phyloP scores from a whole-genome alignment of 2,888 invertebrate genomes.

The Anarsia innoxiella region DNA sequence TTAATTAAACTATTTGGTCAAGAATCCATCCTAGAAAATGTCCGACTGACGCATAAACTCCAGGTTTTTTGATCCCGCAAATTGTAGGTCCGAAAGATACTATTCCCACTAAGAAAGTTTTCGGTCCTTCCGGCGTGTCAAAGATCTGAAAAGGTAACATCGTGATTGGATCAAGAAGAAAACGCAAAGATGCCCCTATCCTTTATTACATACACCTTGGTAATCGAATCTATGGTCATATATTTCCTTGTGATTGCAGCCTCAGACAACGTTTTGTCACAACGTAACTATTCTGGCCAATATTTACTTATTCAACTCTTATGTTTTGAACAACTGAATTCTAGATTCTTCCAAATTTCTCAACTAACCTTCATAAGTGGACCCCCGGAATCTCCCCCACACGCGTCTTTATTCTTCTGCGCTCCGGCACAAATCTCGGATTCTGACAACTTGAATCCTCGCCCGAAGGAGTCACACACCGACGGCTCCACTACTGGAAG shows the following conservation, averaged over 20 bases:
- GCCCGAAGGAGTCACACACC: slow-evolving; percentile 42
- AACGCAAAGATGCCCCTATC: too few relatives aligned
- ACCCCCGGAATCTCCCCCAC: slow-evolving; percentile 78
- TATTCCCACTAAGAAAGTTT: slow-evolving; percentile 73
- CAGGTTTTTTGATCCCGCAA: slow-evolving; percentile 73
- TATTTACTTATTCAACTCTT: too few relatives aligned
- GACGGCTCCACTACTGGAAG: slow-evolving; percentile 42
- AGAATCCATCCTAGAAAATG: slow-evolving; percentile 75
- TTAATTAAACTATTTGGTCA: slow-evolving; percentile 5
- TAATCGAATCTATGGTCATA: too few relatives aligned
- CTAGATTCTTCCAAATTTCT: too few relatives aligned
- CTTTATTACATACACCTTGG: too few relatives aligned
- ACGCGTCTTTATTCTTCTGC: slow-evolving; percentile 72
- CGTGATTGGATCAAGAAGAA: too few relatives aligned
- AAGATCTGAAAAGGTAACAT: slow-evolving; percentile 61
- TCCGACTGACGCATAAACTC: slow-evolving; percentile 70
- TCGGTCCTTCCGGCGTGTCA: slow-evolving; percentile 62
- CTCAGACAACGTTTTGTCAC: too few relatives aligned
- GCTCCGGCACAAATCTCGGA: slow-evolving; percentile 76
- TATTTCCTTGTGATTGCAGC: too few relatives aligned
- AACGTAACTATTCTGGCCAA: too few relatives aligned
- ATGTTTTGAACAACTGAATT: too few relatives aligned
- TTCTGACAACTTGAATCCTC: slow-evolving; percentile 34
- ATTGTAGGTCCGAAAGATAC: slow-evolving; percentile 77
- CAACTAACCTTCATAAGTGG: slow-evolving; percentile 65